Evolutionary conservation across 2,888 invertebrate genomes (phyloP), one percentile per base, ranked within the genome.

Genomic region (Ceraclea dissimilis): DNA sequence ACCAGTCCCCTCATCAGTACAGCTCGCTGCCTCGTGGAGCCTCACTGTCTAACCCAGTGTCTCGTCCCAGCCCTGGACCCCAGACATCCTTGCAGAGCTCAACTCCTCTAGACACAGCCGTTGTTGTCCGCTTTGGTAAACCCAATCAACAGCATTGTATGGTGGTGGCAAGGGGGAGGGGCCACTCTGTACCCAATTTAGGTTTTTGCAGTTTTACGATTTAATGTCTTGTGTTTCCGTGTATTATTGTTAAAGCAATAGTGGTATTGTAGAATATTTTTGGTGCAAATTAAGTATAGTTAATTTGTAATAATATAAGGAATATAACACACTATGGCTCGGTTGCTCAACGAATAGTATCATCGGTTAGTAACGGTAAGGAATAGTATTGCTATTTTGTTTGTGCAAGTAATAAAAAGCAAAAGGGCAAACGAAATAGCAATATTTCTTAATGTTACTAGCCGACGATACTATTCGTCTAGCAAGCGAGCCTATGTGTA

Each of bases 171-270:
- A 71, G 75, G 68, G 75, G 74, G 62, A 82, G 84, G 76, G 90
- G 91, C 75, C 87, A 85, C 69, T 93, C 93, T 68, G 92, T 93
- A 71, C 93, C 93, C 68, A 91, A 92, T 79, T 79, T 94, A 92
- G 93, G 93, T 93, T 73, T 69, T 67, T 71, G 52, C 26, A 46
- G 51, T 58, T 49, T 20, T 49, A 47, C 19, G 20, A 17, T 19
- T 18, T 20, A 2, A 20, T 47, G 47, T 47, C 17, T 44, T 18
- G 47, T 20, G n/a, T 39, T 13, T 31, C 6, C 11, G 8, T 39
- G 39, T 39, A 26, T 26, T 26, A 10, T 26, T 26, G 26, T 26
- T 26, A 26, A 26, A 26, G 26, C 26, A 26, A 26, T 26, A 26
- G 10, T 26, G 26, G 10, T 26, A 26, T 4, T 26, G 26, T n/a